Conservation (phyloP, 2,888 invertebrate genomes). For the Saturnia pavonia region DNA sequence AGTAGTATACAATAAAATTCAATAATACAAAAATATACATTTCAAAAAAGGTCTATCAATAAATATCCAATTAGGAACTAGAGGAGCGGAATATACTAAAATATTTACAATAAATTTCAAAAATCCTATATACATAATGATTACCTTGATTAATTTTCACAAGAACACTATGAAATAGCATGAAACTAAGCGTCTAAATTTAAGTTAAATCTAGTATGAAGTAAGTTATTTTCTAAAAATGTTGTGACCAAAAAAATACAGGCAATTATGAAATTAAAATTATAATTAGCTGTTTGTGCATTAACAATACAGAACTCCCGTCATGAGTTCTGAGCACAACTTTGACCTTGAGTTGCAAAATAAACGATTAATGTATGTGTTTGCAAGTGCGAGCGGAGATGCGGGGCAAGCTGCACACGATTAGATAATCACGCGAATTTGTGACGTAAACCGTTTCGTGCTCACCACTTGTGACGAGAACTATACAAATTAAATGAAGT, state of each 20-base stretch:
- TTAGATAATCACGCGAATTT: neutral
- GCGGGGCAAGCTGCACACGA: neutral
- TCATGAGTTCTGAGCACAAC: neutral
- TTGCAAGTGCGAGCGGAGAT: too few relatives aligned
- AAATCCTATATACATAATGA: neutral
- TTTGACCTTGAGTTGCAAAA: too few relatives aligned
- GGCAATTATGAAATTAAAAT: neutral
- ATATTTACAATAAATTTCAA: neutral
- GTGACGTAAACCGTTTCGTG: neutral
- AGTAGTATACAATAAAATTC: neutral
- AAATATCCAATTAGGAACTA: conserved; percentile 7
- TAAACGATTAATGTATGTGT: too few relatives aligned
- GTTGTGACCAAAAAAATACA: conserved; percentile 36
- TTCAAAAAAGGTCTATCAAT: neutral
- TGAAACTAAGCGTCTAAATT: conserved; percentile 6
- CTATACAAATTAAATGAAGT: neutral
- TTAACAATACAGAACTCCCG: neutral
- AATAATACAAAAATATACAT: conserved; percentile 20
- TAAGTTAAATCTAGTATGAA: conserved; percentile 34
- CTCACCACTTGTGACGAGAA: neutral
- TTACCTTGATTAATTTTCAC: neutral
- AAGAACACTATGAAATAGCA: neutral
- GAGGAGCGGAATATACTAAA: neutral
- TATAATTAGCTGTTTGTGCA: neutral
- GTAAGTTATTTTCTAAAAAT: conserved; percentile 28